Conservation (phyloP, 2,888 invertebrate species). For the Drosophila anomalata region DNA sequence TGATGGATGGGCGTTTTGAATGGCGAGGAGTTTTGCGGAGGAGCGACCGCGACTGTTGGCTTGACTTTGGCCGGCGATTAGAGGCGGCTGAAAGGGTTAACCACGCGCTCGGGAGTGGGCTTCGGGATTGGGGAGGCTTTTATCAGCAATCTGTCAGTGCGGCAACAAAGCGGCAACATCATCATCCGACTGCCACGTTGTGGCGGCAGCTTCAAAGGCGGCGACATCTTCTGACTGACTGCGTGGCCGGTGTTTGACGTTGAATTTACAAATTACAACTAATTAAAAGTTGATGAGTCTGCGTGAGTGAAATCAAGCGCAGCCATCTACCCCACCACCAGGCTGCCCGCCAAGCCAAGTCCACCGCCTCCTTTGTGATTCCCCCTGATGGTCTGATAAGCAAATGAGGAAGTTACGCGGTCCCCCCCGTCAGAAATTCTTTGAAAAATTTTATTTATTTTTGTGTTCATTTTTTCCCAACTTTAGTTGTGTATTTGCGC, state of each 20-base stretch:
- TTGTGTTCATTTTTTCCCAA: conserved; percentile 30
- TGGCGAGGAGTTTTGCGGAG: conserved; percentile 15
- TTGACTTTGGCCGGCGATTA: conserved; percentile 37
- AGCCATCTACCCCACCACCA: conserved; percentile 27
- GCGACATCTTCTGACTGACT: conserved; percentile 32
- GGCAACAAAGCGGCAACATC: conserved; percentile 51
- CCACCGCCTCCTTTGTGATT: conserved; percentile 16
- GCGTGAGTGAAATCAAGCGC: conserved; percentile 77
- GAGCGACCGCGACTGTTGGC: conserved; percentile 43
- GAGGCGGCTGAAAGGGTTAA: conserved; percentile 39
- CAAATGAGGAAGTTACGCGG: conserved; percentile 64
- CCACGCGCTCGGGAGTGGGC: conserved; percentile 17
- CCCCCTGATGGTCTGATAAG: conserved; percentile 53
- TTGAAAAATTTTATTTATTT: conserved; percentile 53
- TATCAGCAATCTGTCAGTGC: conserved; percentile 75
- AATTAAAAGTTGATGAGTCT: conserved; percentile 82
- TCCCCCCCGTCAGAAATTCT: conserved; percentile 40
- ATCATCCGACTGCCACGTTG: conserved; percentile 44
- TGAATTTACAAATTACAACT: conserved; percentile 81
- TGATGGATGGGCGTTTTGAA: conserved; percentile 44
- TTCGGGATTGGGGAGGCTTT: conserved; percentile 38
- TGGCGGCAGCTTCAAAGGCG: conserved; percentile 48
- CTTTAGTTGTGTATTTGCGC: conserved; percentile 38
- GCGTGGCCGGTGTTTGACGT: conserved; percentile 68
- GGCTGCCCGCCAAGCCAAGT: neutral